Conservation (phyloP, 2,113 vertebrate species). For the Trematomus loennbergii region DNA sequence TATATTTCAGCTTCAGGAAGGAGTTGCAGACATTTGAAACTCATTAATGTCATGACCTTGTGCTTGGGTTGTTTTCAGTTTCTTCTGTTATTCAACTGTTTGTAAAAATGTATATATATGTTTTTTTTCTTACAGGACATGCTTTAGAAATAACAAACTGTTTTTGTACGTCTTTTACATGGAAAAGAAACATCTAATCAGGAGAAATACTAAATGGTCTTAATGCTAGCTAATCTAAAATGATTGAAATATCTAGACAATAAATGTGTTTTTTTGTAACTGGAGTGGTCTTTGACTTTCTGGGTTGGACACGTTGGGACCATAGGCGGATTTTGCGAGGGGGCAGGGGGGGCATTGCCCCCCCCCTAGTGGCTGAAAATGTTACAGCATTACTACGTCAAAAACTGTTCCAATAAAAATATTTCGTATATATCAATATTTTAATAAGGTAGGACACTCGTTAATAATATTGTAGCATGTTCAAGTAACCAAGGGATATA, state of each 20-base stretch:
- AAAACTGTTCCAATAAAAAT: too few species aligned
- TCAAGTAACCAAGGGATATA: too few species aligned
- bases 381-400: too few species aligned
- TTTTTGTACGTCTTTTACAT: slow-evolving; percentile 85
- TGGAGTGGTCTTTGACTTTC: slow-evolving; percentile 30
- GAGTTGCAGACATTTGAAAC: slow-evolving; percentile 35
- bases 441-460: too few species aligned
- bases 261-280: slow-evolving; percentile 79
- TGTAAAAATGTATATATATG: slow-evolving; percentile 98
- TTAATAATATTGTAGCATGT: too few species aligned
- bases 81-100: too few species aligned
- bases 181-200: slow-evolving; percentile 73
- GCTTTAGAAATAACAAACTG: slow-evolving; percentile 90
- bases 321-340: too few species aligned
- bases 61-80: slow-evolving; percentile 77
- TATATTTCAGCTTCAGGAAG: slow-evolving; percentile 37
- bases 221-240: slow-evolving; percentile 80
- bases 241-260: slow-evolving; percentile 79
- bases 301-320: not conserved
- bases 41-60: slow-evolving; percentile 37
- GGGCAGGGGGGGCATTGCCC: too few species aligned
- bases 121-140: slow-evolving; percentile 94
- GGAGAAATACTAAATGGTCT: slow-evolving; percentile 79
- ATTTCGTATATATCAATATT: too few species aligned
- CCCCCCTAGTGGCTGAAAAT: too few species aligned